Percentiles rank a stretch among this genome's conserved stretches.
Evolutionary conservation across 2,888 invertebrate species (phyloP).

Genomic region (Melolontha melolontha): DNA sequence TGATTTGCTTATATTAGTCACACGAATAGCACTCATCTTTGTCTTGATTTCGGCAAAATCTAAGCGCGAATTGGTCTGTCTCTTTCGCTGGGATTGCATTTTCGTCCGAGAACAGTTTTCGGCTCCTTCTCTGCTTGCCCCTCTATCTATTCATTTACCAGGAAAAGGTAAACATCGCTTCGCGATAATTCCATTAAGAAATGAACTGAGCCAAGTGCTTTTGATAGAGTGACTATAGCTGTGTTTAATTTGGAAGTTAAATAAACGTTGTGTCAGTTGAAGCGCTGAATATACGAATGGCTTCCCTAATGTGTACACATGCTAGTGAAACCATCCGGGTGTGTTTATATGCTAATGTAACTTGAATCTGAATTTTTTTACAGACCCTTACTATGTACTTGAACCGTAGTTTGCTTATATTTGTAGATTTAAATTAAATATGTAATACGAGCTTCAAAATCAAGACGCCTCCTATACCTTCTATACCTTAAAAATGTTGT

Average conservation of each 20-base stretch:
- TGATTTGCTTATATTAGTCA: conserved; percentile 58
- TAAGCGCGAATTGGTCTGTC: conserved; percentile 14
- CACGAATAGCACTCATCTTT: conserved; percentile 46
- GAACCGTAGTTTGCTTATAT: conserved; percentile 11
- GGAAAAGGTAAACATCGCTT: conserved; percentile 60
- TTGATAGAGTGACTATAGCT: conserved; percentile 48
- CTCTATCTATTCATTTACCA: conserved; percentile 49
- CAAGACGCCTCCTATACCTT: no score
- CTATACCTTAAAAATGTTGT: no score
- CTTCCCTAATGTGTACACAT: conserved; percentile 39
- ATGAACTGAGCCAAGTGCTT: conserved; percentile 64
- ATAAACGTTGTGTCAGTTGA: conserved; percentile 59
- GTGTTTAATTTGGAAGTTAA: conserved; percentile 59
- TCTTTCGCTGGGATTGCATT: conserved; percentile 28
- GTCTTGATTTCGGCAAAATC: conserved; percentile 7
- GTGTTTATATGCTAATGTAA: conserved; percentile 57
- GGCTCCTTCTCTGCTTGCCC: conserved; percentile 33
- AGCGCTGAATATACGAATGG: conserved; percentile 37
- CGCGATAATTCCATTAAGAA: conserved; percentile 65
- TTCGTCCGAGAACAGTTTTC: conserved; percentile 34
- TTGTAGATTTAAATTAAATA: background rate
- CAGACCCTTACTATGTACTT: conserved; percentile 11
- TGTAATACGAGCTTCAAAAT: no score
- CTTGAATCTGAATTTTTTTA: conserved; percentile 38
- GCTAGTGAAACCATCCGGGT: conserved; percentile 50